phyloP scores from a whole-genome alignment of 2,113 vertebrate species.

The Tichodroma muraria region DNA sequence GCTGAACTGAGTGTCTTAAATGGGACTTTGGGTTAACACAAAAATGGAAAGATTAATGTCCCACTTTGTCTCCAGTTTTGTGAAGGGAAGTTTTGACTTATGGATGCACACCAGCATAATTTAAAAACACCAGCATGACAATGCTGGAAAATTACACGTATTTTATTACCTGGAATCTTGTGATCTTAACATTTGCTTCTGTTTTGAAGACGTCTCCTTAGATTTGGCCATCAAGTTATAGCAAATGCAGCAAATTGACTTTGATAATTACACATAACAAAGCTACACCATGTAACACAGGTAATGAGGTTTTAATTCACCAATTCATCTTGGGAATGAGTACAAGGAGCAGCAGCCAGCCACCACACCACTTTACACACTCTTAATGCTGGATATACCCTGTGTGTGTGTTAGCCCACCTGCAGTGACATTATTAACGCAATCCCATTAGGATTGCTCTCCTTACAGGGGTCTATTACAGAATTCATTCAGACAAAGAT shows the following conservation, averaged over 20 bases:
- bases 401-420: neutral
- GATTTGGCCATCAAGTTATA: neutral
- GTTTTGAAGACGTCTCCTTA: neutral
- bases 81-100: neutral
- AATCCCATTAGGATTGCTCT: neutral
- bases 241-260: conserved; percentile 44
- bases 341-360: neutral
- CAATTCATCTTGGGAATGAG: conserved; percentile 18
- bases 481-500: neutral
- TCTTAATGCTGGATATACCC: neutral
- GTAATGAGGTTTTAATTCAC: conserved; percentile 62
- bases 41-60: neutral
- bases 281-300: neutral
- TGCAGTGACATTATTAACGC: neutral
- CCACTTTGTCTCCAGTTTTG: neutral
- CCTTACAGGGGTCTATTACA: neutral
- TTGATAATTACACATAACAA: conserved; percentile 44
- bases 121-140: neutral
- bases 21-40: neutral
- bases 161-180: neutral
- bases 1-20: neutral
- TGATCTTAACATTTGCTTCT: neutral
- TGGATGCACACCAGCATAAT: neutral
- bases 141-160: neutral
- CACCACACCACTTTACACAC: neutral